Evolutionary conservation across 30 jellyfish, hydroid and myxozoan genomes (phyloP).

Genomic region (Aurelia sp.): DNA sequence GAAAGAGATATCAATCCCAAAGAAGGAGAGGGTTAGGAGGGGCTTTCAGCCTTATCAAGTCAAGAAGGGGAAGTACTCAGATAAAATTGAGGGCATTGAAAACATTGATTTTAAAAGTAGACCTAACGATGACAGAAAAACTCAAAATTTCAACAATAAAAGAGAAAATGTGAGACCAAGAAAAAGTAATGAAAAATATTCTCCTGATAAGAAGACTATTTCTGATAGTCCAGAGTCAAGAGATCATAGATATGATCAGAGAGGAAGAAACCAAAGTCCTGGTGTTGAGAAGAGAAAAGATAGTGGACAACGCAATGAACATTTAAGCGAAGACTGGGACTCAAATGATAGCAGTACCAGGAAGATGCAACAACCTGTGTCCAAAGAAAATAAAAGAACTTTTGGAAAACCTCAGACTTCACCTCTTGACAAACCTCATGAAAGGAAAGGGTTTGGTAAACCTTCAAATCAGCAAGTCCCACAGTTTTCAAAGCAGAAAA

Average conservation of each 20-base stretch:
- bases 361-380: background rate
- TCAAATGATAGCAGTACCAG: background rate
- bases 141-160: background rate
- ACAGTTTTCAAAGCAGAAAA: background rate
- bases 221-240: background rate
- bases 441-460: no score
- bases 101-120: background rate
- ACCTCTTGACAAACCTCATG: background rate
- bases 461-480: no score
- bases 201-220: background rate
- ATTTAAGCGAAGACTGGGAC: background rate
- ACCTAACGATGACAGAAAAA: background rate
- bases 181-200: background rate
- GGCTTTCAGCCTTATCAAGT: constrained; percentile 50
- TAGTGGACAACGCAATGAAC: background rate
- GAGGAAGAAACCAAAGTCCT: background rate
- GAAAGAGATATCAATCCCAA: constrained; percentile 1
- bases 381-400: background rate
- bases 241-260: background rate
- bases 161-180: background rate
- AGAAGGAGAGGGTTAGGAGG: constrained; percentile 16
- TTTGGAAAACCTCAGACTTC: background rate
- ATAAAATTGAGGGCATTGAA: constrained; percentile 12
- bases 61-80: constrained; percentile 56
- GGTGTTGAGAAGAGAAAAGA: background rate